Base-by-base conservation (phyloP, 2,113 vertebrate species). In the Notothenia coriiceps region DNA sequence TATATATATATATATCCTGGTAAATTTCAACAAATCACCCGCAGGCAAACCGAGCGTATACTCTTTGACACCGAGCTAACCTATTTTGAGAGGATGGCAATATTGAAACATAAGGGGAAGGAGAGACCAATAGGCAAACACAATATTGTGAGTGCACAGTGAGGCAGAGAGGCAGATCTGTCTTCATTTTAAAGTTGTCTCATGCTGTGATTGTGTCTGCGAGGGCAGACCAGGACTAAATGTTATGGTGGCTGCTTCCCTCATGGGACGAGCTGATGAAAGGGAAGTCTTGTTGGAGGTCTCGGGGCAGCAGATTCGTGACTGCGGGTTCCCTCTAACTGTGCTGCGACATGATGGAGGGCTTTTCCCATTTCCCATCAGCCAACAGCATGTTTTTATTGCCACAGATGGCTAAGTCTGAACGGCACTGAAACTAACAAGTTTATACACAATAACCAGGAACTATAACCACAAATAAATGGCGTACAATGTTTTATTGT, bases 131-230 rank as follows among this genome's bases (percentile, higher is more conserved):
- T 49, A 60, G 67, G 60, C 77, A 71, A 80, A 77, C 77, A 68
- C 82, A 78, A 66, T 92, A 79, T 84, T 74, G 79, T 70, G 70
- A 59, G 74, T 70, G 73, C 72, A 79, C 71, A 76, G 75, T 79
- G 73, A 81, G 81, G 74, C 81, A 20, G 74, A 0, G 1, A 33
- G 87, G 75, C 66, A 55, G 75, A 92, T 89, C 90, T 25, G 82
- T 91, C 92, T 92, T 91, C 80, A 90, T 93, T 92, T 90, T 74
- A 84, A 88, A 90, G 83, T 74, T 91, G 91, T 91, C 89, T 85
- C 67, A 10, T 52, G 79, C 70, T 62, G 84, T 84, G 87, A 90
- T 92, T 91, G 85, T 80, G 84, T 91, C 87, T 88, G 68, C 61
- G 74, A 75, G 88, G 82, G 77, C 74, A 77, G 79, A 51, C 59